Evolutionary conservation across 1,140 invertebrate species (phyloP).

Genomic region (Popillia japonica): DNA sequence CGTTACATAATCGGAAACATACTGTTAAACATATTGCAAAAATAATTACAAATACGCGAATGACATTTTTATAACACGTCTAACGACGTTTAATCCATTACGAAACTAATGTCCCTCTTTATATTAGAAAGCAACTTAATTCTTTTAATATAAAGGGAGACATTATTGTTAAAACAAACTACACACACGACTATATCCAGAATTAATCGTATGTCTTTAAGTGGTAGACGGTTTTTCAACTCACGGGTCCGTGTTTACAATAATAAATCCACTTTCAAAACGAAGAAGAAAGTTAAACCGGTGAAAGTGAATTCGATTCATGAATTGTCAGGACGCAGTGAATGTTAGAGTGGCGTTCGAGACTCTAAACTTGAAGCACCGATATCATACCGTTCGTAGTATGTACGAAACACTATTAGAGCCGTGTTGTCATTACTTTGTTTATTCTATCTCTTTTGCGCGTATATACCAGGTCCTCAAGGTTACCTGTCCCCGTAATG

Average conservation of each 20-base stretch:
- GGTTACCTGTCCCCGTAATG: constrained; percentile 21
- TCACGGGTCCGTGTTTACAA: constrained; percentile 26
- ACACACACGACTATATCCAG: background rate
- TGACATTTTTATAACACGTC: background rate
- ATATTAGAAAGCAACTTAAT: too few species aligned
- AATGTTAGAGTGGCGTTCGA: constrained; percentile 7
- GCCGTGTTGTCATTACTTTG: background rate
- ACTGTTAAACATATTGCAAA: constrained; percentile 5
- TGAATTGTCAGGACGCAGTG: constrained; percentile 19
- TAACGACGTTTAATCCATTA: too few species aligned
- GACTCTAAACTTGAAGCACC: background rate
- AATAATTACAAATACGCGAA: constrained; percentile 25
- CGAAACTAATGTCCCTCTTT: too few species aligned
- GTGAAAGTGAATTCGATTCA: constrained; percentile 31
- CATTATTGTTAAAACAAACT: too few species aligned
- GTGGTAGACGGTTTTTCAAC: constrained; percentile 11
- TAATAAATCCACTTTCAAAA: constrained; percentile 30
- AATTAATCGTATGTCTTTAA: constrained; percentile 8
- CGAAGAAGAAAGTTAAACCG: constrained; percentile 29
- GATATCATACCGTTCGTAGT: background rate
- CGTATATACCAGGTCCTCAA: constrained; percentile 15
- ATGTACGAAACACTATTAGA: background rate
- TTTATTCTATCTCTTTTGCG: constrained; percentile 13
- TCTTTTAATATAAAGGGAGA: too few species aligned
- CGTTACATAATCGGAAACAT: background rate